phyloP scores from a whole-genome alignment of 2,888 invertebrate species.

The Athalia rosae region DNA sequence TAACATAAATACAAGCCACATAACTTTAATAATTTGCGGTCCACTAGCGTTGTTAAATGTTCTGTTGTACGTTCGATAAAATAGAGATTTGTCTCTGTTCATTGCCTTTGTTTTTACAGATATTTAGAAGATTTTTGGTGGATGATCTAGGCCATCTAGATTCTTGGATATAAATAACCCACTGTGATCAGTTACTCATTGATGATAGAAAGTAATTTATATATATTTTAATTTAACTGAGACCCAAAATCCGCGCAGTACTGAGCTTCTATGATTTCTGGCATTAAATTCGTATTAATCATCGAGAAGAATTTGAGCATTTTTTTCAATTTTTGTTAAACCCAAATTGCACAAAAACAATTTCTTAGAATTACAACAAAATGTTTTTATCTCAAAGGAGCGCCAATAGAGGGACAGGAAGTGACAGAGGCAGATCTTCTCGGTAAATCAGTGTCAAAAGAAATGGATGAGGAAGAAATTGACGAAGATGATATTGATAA shows the following conservation, averaged over 20 bases:
- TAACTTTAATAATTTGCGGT: background rate
- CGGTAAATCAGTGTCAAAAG: conserved; percentile 64
- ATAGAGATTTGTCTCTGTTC: background rate
- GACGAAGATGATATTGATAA: conserved; percentile 66
- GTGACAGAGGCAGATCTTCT: conserved; percentile 70
- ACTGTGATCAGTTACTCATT: background rate
- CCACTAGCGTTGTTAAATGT: background rate
- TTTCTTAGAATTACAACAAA: background rate
- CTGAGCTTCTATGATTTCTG: too few relatives aligned
- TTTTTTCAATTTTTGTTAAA: background rate
- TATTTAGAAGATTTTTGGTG: conserved; percentile 7
- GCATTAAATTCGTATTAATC: too few relatives aligned
- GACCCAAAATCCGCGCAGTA: background rate
- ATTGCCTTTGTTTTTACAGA: conserved; percentile 28
- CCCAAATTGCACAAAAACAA: background rate
- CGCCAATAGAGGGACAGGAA: conserved; percentile 71
- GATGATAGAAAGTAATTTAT: conserved; percentile 15
- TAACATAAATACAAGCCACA: background rate
- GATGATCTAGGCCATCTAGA: background rate
- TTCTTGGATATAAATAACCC: background rate
- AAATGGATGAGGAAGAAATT: conserved; percentile 66
- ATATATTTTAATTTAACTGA: background rate
- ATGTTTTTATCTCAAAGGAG: conserved; percentile 58
- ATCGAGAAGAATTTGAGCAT: too few relatives aligned
- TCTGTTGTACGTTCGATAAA: background rate